Percentiles rank a stretch among this genome's conserved stretches.
Conservation (phyloP, 2,797 vertebrate genomes). For the Acrossocheilus wenchowensis region DNA sequence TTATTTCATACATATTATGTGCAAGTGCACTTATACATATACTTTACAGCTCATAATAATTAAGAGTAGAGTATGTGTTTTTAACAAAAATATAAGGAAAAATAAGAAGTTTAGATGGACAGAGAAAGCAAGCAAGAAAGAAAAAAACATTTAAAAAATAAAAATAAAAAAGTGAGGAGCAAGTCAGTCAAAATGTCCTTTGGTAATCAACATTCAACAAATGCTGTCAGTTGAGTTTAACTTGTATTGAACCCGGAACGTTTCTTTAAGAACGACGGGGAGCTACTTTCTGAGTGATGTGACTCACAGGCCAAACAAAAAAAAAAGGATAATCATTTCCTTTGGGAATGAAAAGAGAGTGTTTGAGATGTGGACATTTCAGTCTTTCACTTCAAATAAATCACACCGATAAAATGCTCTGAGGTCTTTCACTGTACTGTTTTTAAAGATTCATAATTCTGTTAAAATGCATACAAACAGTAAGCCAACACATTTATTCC, state of each 20-base stretch:
- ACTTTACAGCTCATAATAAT: background rate
- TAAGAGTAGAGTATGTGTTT: background rate
- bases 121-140: background rate
- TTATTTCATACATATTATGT: background rate
- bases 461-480: background rate
- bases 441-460: background rate
- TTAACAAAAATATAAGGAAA: background rate
- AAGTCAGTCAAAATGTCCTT: background rate
- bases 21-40: background rate
- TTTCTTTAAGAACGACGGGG: constrained; percentile 2
- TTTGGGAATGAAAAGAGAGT: background rate
- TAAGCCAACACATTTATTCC: background rate
- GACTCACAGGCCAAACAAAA: background rate
- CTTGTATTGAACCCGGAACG: background rate
- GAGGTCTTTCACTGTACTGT: background rate
- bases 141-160: background rate
- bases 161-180: background rate
- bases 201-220: constrained; percentile 9
- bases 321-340: constrained; percentile 3
- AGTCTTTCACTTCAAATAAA: constrained; percentile 10
- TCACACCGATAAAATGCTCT: background rate
- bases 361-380: constrained; percentile 15
- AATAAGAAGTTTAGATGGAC: background rate
- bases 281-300: background rate
- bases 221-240: background rate